phyloP scores from a whole-genome alignment of 1,140 invertebrate genomes.

The Hycleus cichorii region DNA sequence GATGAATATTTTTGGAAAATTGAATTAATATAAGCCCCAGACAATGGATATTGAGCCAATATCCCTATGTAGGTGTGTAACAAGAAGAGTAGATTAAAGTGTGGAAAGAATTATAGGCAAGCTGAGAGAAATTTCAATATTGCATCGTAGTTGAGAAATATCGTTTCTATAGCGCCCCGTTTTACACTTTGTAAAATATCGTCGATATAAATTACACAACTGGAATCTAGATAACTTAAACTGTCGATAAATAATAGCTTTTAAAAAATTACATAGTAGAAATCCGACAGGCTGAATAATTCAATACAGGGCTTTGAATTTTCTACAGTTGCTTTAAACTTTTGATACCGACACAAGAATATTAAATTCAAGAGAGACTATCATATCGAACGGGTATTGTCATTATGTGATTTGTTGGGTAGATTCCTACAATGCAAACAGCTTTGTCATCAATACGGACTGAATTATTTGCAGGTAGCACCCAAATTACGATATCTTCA shows the following conservation, averaged over 20 bases:
- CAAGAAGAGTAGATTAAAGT: not conserved
- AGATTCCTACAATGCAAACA: too few species aligned
- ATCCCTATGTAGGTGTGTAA: not conserved
- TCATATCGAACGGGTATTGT: too few species aligned
- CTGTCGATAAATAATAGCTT: slow-evolving; percentile 16
- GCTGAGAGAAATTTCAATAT: slow-evolving; percentile 18
- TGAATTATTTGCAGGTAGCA: too few species aligned
- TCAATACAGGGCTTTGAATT: not conserved
- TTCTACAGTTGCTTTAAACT: too few species aligned
- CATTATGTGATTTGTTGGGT: too few species aligned
- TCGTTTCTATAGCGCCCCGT: slow-evolving; percentile 7
- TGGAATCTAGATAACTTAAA: slow-evolving; percentile 12
- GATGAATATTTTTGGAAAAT: too few species aligned
- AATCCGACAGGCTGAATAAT: slow-evolving; percentile 11
- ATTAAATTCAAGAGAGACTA: too few species aligned
- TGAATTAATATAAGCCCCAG: too few species aligned
- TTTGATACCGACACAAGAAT: too few species aligned
- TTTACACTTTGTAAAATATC: slow-evolving; percentile 21
- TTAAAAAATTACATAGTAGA: slow-evolving; percentile 13
- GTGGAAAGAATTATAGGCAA: slow-evolving; percentile 13
- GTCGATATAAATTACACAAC: slow-evolving; percentile 9
- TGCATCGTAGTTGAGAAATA: slow-evolving; percentile 14
- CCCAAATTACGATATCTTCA: too few species aligned
- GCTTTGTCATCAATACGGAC: too few species aligned
- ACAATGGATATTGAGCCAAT: not conserved